Base-by-base conservation (phyloP, 2,888 invertebrate genomes). In the Cryptus armator region DNA sequence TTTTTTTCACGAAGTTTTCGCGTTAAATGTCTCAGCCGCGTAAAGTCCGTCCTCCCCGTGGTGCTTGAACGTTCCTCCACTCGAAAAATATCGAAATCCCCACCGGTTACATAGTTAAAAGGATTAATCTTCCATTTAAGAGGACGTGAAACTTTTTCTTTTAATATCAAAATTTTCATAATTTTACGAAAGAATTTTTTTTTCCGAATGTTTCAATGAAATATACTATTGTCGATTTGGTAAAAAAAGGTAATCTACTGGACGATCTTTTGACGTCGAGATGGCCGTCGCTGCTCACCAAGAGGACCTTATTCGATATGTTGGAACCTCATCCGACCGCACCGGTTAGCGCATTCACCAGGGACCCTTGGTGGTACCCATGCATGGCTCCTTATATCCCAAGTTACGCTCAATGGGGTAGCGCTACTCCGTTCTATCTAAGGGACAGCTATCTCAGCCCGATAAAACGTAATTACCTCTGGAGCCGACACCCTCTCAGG, bases 361-460 rank as follows among this genome's bases (percentile, higher is more conserved):
- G 97, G 93, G 98, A 98, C 95, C 98, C 98, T 91, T 98, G 97
- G 97, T 98, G 98, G 98, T 96, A 97, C 94, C 97, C 97, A 90
- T 96, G 96, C 94, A 96, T 97, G 94, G 96, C 96, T 94, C 98
- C 98, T 89, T 95, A 96, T 94, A 95, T 95, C 86, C 96, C 96
- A 87, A 94, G 95, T 87, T 95, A 95, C 92, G 95, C 95, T 92
- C 95, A 96, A 91, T 96, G 95, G 95, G 80, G 48, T 3, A 96
- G 96, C 94, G 96, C 95, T 94, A 96, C 96, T 94, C 97, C 97
- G 86, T 97, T 96, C 94, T 97, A 96, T 95, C 95, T 98, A 93
- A 96, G 98, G 90, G 97, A 97, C 95, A 98, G 97, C 93, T 98
- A 97, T 95, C 96, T 98, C 94, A 98, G 98, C 93, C 98, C 98